Evolutionary conservation across 2,113 vertebrate species (phyloP).

Genomic region (Prochilodus magdalenae): DNA sequence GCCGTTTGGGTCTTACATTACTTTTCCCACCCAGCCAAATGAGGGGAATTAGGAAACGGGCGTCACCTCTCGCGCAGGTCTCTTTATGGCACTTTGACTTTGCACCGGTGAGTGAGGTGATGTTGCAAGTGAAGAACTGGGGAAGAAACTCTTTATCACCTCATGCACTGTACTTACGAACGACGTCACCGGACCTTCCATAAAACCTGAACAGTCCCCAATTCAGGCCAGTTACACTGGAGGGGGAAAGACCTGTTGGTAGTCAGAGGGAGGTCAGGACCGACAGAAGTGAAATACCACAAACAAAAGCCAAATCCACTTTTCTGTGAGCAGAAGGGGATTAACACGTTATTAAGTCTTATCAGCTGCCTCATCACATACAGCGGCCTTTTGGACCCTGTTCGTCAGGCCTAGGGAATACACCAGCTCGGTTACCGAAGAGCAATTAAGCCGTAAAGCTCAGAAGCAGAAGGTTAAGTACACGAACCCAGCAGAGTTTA

Average conservation of each 20-base stretch:
- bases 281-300: not conserved
- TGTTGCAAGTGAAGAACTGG: not conserved
- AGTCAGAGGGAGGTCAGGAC: not conserved
- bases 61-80: conserved; percentile 4
- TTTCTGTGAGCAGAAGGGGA: not conserved
- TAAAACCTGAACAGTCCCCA: not conserved
- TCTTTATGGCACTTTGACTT: conserved; percentile 78
- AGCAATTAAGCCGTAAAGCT: conserved; percentile 50
- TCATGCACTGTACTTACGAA: not conserved
- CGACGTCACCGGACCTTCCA: not conserved
- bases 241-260: not conserved
- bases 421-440: not conserved
- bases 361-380: not conserved
- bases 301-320: no score
- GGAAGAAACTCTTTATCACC: not conserved
- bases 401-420: not conserved
- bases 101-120: conserved; percentile 53
- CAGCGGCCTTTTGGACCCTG: conserved; percentile 50
- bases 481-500: not conserved
- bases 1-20: not conserved
- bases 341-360: not conserved
- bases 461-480: conserved; percentile 6
- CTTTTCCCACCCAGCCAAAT: not conserved
- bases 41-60: conserved; percentile 51
- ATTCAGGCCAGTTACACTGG: not conserved